Conservation (phyloP, 92 coral and sea anemone genomes). For the Siderastrea radians region DNA sequence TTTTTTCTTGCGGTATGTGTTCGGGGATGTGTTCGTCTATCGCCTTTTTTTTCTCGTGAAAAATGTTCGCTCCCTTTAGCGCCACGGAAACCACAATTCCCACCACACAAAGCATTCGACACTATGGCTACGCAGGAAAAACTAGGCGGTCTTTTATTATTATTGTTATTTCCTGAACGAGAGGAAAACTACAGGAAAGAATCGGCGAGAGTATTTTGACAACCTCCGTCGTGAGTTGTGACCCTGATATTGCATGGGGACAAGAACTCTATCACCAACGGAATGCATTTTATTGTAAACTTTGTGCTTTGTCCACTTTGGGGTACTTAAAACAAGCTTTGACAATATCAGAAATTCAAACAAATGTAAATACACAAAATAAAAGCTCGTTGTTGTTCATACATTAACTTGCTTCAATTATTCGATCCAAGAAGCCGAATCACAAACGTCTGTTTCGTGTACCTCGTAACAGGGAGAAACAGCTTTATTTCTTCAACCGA, state of each 20-base stretch:
- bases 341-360: slow-evolving; percentile 24
- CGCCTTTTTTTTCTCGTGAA: not conserved
- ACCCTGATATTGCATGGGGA: not conserved
- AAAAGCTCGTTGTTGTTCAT: not conserved
- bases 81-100: slow-evolving; percentile 16
- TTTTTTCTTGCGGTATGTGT: not conserved
- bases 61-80: not conserved
- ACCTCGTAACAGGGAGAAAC: not conserved
- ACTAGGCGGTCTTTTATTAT: slow-evolving; percentile 30
- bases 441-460: slow-evolving; percentile 9
- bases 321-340: not conserved
- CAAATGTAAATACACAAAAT: slow-evolving; percentile 20
- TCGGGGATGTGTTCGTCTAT: not conserved
- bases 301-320: not conserved
- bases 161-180: slow-evolving; percentile 38
- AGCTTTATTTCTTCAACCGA: not conserved
- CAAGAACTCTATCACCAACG: not conserved
- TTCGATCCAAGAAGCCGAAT: not conserved
- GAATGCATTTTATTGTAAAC: not conserved
- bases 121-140: slow-evolving; percentile 37
- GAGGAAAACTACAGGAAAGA: slow-evolving; percentile 19
- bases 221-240: not conserved
- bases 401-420: not conserved
- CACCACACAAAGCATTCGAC: not conserved
- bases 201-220: slow-evolving; percentile 6